Conservation (phyloP, 2,888 invertebrate species). For the Noctua pronuba region DNA sequence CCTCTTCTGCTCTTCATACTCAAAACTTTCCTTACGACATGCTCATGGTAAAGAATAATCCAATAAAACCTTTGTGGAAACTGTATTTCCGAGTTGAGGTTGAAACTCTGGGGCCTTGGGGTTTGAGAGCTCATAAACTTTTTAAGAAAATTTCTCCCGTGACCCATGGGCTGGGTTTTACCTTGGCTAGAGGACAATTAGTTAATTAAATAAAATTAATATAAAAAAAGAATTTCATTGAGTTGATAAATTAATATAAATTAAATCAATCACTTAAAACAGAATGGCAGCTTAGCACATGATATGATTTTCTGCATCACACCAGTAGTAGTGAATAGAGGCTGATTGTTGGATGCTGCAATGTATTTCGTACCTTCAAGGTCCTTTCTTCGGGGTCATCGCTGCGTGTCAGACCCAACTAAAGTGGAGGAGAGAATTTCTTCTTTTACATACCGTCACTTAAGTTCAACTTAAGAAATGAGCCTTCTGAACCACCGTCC, state of each 20-base stretch:
- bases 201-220: background rate
- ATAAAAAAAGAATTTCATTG: background rate
- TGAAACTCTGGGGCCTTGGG: background rate
- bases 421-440: background rate
- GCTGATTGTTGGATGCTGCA: background rate
- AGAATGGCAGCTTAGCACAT: background rate
- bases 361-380: background rate
- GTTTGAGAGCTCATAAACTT: background rate
- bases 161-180: background rate
- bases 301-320: background rate
- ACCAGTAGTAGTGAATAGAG: background rate
- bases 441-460: background rate
- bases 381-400: background rate
- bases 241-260: background rate
- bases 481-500: constrained; percentile 18
- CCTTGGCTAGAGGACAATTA: background rate
- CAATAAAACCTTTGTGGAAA: background rate
- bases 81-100: background rate
- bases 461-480: background rate
- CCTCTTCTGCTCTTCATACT: too few relatives aligned
- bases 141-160: background rate
- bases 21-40: too few relatives aligned
- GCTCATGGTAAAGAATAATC: background rate
- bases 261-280: background rate
- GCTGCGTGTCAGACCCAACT: background rate